Evolutionary conservation across 2,888 invertebrate species (phyloP), one percentile per base, ranked within the genome.

Genomic region (Frankliniella intonsa): DNA sequence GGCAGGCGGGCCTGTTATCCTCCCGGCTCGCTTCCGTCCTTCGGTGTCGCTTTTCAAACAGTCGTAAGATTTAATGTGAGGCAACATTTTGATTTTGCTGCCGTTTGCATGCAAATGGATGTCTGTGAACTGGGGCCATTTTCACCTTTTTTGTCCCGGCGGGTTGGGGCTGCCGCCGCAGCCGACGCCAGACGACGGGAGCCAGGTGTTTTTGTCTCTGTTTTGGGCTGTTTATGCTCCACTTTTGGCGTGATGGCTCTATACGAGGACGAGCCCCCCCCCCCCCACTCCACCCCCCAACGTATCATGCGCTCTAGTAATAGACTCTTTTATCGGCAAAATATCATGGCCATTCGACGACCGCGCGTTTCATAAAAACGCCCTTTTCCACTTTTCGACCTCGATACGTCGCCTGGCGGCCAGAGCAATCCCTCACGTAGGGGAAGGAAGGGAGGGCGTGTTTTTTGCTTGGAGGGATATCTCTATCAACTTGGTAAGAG

Each of bases 1-100:
- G 69, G 0, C 69, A 22, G 8, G n/a, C 11, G 62, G 62, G n/a
- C n/a, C 69, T 69, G 69, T 8, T 69, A 7, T 8, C 69, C 69
- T 76, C 1, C n/a, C 62, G 62, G 7, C 17, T 14, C 14, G 17
- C 62, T 62, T 7, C 19, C 19, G 19, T 17, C 62, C 14, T 62
- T 17, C n/a, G 8, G 62, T 62, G 62, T 62, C 62, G 62, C 38
- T 38, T 38, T 38, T 38, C 38, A 5, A 38, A 38, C 17, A 11
- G 55, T 55, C 55, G 69, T n/a, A 76, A n/a, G 25, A 76, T 76
- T 76, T 76, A 76, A 76, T 76, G 69, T 25, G 69, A 10, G 69
- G 69, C 25, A 76, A 76, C 25, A 76, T 76, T 76, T 76, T 76
- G 69, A 76, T 76, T 76, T 76, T 76, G 22, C 25, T 10, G 25